Evolutionary conservation across 2,113 vertebrate genomes (phyloP).

Genomic region (Scomber colias): DNA sequence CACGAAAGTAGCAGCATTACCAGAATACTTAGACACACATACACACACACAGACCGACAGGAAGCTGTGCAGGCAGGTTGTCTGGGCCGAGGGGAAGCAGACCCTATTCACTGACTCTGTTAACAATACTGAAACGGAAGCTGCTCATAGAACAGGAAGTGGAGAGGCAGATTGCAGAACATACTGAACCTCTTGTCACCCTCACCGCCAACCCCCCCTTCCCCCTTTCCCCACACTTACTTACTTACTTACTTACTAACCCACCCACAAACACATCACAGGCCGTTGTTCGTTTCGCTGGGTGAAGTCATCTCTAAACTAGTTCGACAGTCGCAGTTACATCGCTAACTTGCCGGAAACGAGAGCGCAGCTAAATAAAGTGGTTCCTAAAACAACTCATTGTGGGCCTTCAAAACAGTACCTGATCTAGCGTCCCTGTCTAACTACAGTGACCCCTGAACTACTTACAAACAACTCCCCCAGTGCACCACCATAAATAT

Average conservation of each 20-base stretch:
- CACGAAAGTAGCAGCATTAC: neutral
- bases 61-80: constrained; percentile 60
- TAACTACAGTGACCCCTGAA: too few species aligned
- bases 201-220: neutral
- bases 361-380: neutral
- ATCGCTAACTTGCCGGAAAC: neutral
- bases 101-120: constrained; percentile 20
- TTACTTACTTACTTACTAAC: constrained; percentile 5
- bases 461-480: too few species aligned
- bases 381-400: too few species aligned
- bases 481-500: too few species aligned
- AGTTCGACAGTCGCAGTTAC: neutral
- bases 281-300: neutral
- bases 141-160: constrained; percentile 77
- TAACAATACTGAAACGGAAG: constrained; percentile 80
- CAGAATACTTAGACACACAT: constrained; percentile 7
- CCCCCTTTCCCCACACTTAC: neutral
- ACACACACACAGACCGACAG: constrained; percentile 46
- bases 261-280: neutral
- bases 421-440: too few species aligned
- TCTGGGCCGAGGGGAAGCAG: constrained; percentile 69
- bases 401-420: neutral
- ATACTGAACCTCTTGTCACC: neutral
- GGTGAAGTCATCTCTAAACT: constrained; percentile 9
- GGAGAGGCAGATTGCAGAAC: constrained; percentile 58